Evolutionary conservation across 2,797 vertebrate genomes (phyloP), one percentile per base, ranked within the genome.

Genomic region (Chrosomus eos): DNA sequence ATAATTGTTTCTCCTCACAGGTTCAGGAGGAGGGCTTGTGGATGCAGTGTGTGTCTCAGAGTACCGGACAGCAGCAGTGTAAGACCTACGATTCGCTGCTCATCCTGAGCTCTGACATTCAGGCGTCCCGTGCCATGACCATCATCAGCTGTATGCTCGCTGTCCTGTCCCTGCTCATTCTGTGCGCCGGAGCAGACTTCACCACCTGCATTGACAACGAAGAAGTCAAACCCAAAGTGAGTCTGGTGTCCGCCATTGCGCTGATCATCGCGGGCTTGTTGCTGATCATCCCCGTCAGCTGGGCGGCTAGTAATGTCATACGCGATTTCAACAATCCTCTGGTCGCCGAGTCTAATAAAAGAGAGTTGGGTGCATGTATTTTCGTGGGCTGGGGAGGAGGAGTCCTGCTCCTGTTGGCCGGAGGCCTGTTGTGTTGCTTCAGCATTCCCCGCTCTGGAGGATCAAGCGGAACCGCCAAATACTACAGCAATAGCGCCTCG

Each of bases 21-120:
- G 89, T 80, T 5, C 14, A 0, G 3, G 80, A 94, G n/a, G 92
- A 95, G 0, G 95, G 95, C 40, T 90, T 96, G 48, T 96, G 95
- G 95, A 95, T 82, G 88, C 45, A 5, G 68, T 96, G 95, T 7
- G 94, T 95, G 87, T 84, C 90, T 28, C 95, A 96, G 94, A 96
- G 95, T 51, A 96, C 95, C 0, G 95, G 95, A 1, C 95, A 96
- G 93, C 94, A 95, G 91, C 95, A 96, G 91, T 96, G 95, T 84
- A 96, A 96, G 90, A 85, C 33, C 68, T 96, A 93, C n/a, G 95
- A 96, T 0, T 95, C 95, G 10, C 36, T 96, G 86, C 91, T 96
- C 83, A 88, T 87, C 36, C 66, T 95, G 87, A 0, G 89, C 33
- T 83, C 93, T 0, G 94, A 95, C 74, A 88, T 94, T 4, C 95